These are phyloP conservation scores for Cotesia typhae DNA, from an alignment of 1,140 invertebrate genomes.

Conservation along the genomic window DNA sequence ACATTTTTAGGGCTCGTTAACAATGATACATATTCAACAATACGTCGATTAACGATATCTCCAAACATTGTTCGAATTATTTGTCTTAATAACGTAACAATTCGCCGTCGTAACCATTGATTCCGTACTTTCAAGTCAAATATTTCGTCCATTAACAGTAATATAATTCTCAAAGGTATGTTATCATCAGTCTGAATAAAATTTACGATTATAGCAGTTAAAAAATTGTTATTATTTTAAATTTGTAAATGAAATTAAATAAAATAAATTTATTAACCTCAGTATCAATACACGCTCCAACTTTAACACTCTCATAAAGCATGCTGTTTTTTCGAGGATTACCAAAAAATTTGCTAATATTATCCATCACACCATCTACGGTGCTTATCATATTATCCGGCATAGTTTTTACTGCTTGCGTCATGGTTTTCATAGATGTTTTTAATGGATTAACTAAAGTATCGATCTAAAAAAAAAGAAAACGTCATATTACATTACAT, in stretches of 20 bases:
- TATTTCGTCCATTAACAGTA: constrained; percentile 90
- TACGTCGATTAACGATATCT: constrained; percentile 87
- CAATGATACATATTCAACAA: constrained; percentile 90
- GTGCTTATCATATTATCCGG: constrained; percentile 84
- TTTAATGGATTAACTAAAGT: constrained; percentile 83
- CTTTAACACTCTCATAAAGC: constrained; percentile 68
- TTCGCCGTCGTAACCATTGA: constrained; percentile 85
- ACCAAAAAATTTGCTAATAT: constrained; percentile 70
- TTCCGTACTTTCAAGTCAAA: constrained; percentile 89
- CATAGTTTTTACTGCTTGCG: constrained; percentile 78
- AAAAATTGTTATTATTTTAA: background rate
- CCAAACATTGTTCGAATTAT: constrained; percentile 84
- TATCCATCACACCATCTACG: constrained; percentile 85
- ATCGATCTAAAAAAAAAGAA: constrained; percentile 71
- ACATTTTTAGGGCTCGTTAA: constrained; percentile 90
- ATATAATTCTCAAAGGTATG: constrained; percentile 86
- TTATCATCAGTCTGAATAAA: constrained; percentile 76
- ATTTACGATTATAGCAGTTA: constrained; percentile 19
- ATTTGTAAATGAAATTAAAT: background rate
- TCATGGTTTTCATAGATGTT: constrained; percentile 81
- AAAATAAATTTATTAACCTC: constrained; percentile 64
- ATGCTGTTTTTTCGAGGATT: constrained; percentile 62
- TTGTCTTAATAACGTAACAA: constrained; percentile 82
- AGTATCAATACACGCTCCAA: constrained; percentile 70
- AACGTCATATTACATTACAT: constrained; percentile 18